Evolutionary conservation across 2,113 vertebrate species (phyloP).

Genomic region (Desmodus rotundus): DNA sequence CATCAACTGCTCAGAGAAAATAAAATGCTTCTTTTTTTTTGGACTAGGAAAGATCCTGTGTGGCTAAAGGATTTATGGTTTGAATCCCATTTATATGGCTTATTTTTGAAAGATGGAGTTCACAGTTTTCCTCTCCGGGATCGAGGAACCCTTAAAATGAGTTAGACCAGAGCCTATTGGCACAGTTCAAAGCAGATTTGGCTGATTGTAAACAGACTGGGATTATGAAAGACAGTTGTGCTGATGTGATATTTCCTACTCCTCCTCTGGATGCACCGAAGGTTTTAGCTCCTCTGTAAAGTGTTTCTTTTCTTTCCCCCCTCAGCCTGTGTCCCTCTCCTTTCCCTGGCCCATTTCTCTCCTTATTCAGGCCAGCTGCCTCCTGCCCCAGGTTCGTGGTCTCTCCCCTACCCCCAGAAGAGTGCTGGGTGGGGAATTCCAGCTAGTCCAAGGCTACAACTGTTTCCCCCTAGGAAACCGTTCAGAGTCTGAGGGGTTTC

Average conservation of each 20-base stretch:
- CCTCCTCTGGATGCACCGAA: neutral
- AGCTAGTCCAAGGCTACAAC: neutral
- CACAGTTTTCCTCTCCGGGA: neutral
- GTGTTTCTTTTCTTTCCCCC: neutral
- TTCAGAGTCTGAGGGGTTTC: neutral
- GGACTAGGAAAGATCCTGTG: neutral
- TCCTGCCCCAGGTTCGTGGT: neutral
- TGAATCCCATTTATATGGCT: neutral
- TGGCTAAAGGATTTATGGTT: neutral
- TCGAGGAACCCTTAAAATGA: neutral
- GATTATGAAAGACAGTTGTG: neutral
- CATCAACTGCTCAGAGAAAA: neutral
- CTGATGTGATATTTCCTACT: neutral
- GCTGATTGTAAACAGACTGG: neutral
- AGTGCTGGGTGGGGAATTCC: neutral
- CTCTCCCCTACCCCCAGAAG: neutral
- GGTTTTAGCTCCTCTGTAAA: neutral
- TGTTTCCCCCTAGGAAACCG: neutral
- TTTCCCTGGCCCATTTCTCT: neutral
- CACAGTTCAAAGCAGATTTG: neutral
- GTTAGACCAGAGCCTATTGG: neutral
- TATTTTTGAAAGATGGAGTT: conserved; percentile 3
- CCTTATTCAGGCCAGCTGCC: neutral
- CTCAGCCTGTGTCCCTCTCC: neutral
- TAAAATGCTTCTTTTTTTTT: neutral